Evolutionary conservation across 2,113 vertebrate species (phyloP).

Genomic region (Dipodomys stephensi): DNA sequence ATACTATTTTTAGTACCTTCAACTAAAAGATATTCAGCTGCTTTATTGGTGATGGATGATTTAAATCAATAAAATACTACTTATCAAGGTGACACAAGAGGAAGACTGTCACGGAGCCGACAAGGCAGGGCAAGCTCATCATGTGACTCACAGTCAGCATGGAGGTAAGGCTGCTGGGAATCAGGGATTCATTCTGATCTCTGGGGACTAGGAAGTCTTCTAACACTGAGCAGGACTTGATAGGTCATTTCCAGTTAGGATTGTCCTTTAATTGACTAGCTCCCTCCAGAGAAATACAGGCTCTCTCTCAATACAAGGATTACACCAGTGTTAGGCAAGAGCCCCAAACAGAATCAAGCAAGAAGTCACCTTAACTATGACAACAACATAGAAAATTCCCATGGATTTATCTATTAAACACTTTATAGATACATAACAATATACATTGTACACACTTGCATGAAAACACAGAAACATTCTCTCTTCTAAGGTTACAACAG

Average conservation of each 20-base stretch:
- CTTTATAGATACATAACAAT: background rate
- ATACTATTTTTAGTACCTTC: background rate
- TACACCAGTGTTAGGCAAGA: background rate
- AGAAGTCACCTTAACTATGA: background rate
- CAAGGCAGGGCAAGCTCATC: too few species aligned
- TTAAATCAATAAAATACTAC: background rate
- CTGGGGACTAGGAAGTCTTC: background rate
- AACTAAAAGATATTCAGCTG: background rate
- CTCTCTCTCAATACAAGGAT: background rate
- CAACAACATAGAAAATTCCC: background rate
- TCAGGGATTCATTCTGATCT: too few species aligned
- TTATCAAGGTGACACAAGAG: background rate
- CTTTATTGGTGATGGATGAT: background rate
- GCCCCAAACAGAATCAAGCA: background rate
- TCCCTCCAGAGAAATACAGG: background rate
- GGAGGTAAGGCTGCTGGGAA: background rate
- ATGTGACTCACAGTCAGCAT: background rate
- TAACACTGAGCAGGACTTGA: background rate
- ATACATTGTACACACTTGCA: background rate
- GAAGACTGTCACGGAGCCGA: background rate
- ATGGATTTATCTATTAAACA: too few species aligned
- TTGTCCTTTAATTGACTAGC: background rate
- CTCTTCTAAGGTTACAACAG: background rate
- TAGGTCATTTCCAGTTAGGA: background rate
- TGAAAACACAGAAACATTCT: background rate